Evolutionary conservation across 2,797 vertebrate species (phyloP), one percentile per base, ranked within the genome.

Genomic region (Buphagus erythrorhynchus): DNA sequence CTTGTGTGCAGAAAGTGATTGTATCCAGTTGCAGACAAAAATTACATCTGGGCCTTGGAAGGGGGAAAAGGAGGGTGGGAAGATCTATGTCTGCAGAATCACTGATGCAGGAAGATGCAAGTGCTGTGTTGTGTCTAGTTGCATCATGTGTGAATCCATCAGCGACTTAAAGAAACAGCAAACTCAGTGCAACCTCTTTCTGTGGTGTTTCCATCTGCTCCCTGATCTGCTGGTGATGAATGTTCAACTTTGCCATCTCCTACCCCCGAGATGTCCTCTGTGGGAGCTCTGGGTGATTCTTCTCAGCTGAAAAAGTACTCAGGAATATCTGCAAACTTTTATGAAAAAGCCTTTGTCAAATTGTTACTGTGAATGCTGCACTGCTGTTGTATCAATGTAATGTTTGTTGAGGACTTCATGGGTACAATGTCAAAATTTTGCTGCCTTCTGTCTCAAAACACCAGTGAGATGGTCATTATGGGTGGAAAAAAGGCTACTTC

Each of bases 61-160:
- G 73, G 81, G 93, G 88, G 76, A 87, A 83, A 61, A 95, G 88
- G 88, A 97, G 86, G 84, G 69, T 93, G 94, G 94, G 94, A 95
- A 95, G 95, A 93, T 91, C 79, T 91, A 62, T 94, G 93, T 91
- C 88, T 96, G 85, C 79, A 79, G 94, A 97, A 96, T 95, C 95
- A 96, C 48, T 97, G 96, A 96, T 97, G 96, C 96, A 93, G 94
- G 94, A 96, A 96, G 96, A 96, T 95, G 95, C 90, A 92, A 95
- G 96, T 79, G 93, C 95, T 93, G 89, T 94, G 96, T 95, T 93
- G 96, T 97, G 96, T 97, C 96, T 95, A 42, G 73, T 95, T 96
- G 90, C 93, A 97, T 97, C 96, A 96, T 96, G 95, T 94, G 91
- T 63, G 95, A 97, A 96, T 96, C 96, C 96, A 97, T 97, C 96